A percentile compares a stretch with the other conserved stretches of the same genome.
phyloP scores from a whole-genome alignment of 2,888 invertebrate genomes.

The Strigamia crassipes region DNA sequence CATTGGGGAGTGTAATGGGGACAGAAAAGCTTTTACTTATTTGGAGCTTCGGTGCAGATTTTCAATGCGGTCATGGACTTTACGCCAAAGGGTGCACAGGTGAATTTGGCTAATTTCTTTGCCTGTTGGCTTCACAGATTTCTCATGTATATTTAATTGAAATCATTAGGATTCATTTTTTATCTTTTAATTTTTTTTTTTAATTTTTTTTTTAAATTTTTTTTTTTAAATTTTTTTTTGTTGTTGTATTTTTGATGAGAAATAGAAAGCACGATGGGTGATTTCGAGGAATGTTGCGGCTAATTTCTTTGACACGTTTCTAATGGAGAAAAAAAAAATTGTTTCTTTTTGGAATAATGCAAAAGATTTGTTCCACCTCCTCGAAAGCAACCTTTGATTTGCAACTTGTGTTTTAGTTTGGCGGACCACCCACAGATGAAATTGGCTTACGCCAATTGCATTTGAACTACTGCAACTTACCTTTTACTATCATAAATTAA shows the following conservation, averaged over 20 bases:
- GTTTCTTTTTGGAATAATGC: not conserved
- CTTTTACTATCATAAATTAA: conserved; percentile 2
- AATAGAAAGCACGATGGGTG: not conserved
- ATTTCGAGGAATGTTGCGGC: not conserved
- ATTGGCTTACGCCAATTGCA: conserved; percentile 3
- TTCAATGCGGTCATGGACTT: conserved; percentile 32
- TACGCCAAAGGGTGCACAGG: conserved; percentile 20
- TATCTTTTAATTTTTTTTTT: not conserved
- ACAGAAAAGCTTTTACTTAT: not conserved
- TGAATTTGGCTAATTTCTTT: conserved; percentile 12
- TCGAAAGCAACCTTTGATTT: not conserved
- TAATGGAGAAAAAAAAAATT: conserved; percentile 5
- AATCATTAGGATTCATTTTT: not conserved
- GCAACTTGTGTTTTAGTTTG: not conserved
- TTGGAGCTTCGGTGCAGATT: not conserved
- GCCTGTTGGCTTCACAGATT: conserved; percentile 19
- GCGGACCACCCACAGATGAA: conserved; percentile 6
- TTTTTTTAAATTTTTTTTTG: not conserved
- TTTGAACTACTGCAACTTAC: not conserved
- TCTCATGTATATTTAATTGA: not conserved
- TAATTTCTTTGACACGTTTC: conserved; percentile 4
- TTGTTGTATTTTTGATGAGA: not conserved
- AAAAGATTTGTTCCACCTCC: not conserved
- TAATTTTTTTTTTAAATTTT: not conserved
- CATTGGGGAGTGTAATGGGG: not conserved